A percentile compares a stretch with the other conserved stretches of the same genome.
Evolutionary conservation across 2,113 vertebrate genomes (phyloP).

Genomic region (Rissa tridactyla): DNA sequence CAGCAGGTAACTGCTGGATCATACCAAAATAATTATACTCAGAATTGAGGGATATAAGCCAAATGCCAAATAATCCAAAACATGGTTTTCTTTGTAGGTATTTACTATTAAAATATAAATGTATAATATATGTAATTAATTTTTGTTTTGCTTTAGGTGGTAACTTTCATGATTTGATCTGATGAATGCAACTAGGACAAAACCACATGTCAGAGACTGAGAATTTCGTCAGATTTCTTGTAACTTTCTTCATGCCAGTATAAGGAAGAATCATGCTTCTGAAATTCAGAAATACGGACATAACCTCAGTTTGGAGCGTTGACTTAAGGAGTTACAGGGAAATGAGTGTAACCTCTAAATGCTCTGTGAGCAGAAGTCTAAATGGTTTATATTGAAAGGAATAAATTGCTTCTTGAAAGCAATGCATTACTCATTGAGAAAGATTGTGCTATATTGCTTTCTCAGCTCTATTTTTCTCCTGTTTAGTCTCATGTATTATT

Average conservation of each 20-base stretch:
- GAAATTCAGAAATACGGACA: neutral
- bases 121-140: neutral
- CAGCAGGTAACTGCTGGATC: neutral
- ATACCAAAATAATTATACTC: neutral
- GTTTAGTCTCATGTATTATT: neutral
- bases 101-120: neutral
- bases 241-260: neutral
- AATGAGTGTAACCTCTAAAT: neutral
- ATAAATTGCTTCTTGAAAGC: conserved; percentile 2
- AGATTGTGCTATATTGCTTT: neutral
- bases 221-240: neutral
- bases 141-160: neutral
- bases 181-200: neutral
- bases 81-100: neutral
- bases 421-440: neutral
- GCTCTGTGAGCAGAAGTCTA: neutral
- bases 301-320: neutral
- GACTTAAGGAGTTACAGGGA: neutral
- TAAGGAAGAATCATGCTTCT: neutral
- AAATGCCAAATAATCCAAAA: neutral
- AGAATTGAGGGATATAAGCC: neutral
- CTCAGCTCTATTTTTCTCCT: neutral
- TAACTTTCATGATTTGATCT: neutral
- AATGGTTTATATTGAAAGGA: neutral
- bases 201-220: neutral